Evolutionary conservation across 2,888 invertebrate genomes (phyloP).

Genomic region (Allacma fusca): DNA sequence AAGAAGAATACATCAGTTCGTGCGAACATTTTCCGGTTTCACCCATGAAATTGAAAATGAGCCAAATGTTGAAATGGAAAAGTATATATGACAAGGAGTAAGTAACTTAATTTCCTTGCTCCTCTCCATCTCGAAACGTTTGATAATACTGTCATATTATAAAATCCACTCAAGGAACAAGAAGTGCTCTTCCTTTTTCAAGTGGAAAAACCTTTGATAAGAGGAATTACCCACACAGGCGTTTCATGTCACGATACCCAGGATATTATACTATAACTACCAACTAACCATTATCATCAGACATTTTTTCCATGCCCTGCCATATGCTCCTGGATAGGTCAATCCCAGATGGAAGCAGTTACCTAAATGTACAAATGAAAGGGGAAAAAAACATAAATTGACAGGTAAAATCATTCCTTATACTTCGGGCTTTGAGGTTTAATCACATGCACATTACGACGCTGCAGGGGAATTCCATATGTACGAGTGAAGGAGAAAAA

Average conservation of each 20-base stretch:
- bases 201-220: neutral
- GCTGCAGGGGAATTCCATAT: no score
- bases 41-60: neutral
- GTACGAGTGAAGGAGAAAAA: no score
- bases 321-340: neutral
- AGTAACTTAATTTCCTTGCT: neutral
- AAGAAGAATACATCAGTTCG: no score
- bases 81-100: neutral
- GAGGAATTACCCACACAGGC: neutral
- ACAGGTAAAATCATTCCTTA: neutral
- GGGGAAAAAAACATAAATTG: neutral
- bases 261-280: neutral
- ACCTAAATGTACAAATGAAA: neutral
- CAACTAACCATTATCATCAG: neutral
- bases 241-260: neutral
- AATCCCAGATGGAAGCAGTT: neutral
- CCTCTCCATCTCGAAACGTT: neutral
- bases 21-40: neutral
- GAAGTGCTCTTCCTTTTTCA: neutral
- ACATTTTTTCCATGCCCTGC: no score
- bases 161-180: slow-evolving; percentile 3
- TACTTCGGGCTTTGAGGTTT: no score
- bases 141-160: neutral
- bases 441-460: no score
- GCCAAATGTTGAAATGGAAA: neutral